Base-by-base conservation (phyloP, 2,797 vertebrate species). In the Anisognathus igniventris region DNA sequence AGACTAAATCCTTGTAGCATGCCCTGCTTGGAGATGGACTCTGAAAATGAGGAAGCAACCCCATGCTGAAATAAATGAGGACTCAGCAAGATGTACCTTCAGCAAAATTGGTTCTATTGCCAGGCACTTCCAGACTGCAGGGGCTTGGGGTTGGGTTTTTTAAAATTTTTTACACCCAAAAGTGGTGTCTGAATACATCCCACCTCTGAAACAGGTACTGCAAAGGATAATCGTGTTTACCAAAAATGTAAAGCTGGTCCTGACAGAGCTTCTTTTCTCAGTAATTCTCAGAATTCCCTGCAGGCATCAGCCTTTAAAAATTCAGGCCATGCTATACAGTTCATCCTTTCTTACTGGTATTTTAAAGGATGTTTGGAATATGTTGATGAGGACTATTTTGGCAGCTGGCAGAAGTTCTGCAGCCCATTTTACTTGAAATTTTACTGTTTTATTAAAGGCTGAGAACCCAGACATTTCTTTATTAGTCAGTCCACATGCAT, bases 251-350 rank as follows among this genome's bases (percentile, higher is more conserved):
- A 90, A 84, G 62, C 61, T 86, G 65, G 62, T 75, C 40, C 83
- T 60, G 54, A 86, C 9, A 56, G 25, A 65, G 70, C 39, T 65
- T 13, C 54, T 89, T n/a, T 27, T 60, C 47, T 75, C 74, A 35
- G 57, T 58, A 81, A 84, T 73, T 31, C 74, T 91, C 74, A 79
- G 56, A 84, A 92, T 53, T 85, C 87, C 75, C 93, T 74, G 75
- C 53, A 93, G 76, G n/a, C 50, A 83, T 15, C 48, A 79, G 56
- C 45, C 73, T 83, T 70, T 45, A 64, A 40, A 87, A 90, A 86
- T 88, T 88, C 65, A 91, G 75, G 75, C 81, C 79, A 54, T 51
- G 31, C 39, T 77, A 42, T 48, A 45, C 8, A 86, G 60, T 60
- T 83, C 78, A 90, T 54, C 45, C 71, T 71, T 62, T 74, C 45